Percentiles rank a stretch among this genome's conserved stretches.
phyloP scores from a whole-genome alignment of 1,140 invertebrate genomes.

The Leptopilina clavipes region DNA sequence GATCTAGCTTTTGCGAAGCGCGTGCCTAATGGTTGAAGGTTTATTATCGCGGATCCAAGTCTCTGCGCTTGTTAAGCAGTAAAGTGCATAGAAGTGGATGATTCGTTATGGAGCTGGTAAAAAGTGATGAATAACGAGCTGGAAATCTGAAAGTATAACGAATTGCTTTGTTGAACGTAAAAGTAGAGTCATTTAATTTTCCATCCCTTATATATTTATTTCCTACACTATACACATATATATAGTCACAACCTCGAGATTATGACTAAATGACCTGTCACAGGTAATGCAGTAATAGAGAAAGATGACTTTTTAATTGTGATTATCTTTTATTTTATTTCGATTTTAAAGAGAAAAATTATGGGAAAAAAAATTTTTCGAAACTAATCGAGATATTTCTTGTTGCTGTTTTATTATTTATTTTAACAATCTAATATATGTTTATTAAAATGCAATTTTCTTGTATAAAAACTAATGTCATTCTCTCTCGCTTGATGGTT shows the following conservation, averaged over 20 bases:
- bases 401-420: too few species aligned
- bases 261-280: constrained; percentile 19
- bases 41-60: constrained; percentile 40
- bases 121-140: constrained; percentile 30
- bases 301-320: constrained; percentile 9
- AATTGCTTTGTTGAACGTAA: constrained; percentile 36
- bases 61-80: constrained; percentile 36
- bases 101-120: background rate
- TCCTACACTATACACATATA: background rate
- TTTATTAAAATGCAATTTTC: too few species aligned
- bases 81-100: constrained; percentile 34
- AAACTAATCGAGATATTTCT: too few species aligned
- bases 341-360: background rate
- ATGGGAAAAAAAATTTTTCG: background rate
- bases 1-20: constrained; percentile 36
- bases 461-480: too few species aligned
- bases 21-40: constrained; percentile 41
- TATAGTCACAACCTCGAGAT: background rate
- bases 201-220: constrained; percentile 8
- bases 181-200: constrained; percentile 21
- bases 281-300: background rate
- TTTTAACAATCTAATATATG: too few species aligned
- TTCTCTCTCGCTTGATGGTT: too few species aligned
- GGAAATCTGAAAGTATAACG: constrained; percentile 41
- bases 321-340: background rate